Evolutionary conservation across 2,888 invertebrate species (phyloP), one percentile per base, ranked within the genome.

Genomic region (Rhodophaea formosa): DNA sequence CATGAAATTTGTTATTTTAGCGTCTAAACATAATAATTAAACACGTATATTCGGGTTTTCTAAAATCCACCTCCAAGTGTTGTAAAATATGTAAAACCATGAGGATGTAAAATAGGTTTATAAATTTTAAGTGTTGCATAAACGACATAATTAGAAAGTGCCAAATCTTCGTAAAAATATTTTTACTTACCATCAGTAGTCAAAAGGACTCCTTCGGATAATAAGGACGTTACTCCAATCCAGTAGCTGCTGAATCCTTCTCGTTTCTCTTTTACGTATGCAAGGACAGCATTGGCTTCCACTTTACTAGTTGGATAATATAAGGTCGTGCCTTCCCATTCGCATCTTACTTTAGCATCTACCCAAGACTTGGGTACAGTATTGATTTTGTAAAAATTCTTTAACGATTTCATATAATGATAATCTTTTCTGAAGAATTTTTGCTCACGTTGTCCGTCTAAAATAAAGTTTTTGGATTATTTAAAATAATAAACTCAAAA

Each of bases 391-490:
- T 87, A 88, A 57, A 86, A 88, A 58, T 77, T 75, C 3, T 74
- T 53, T 8, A 75, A 67, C 0, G 59, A 60, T 14, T 78, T 72
- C 56, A 84, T 53, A 59, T 71, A 87, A 6, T 55, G 74, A 63
- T 87, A 88, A 65, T 87, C 87, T 30, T 75, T 79, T 3, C 87
- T 77, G 60, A 86, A 88, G 62, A 80, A 80, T 53, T 73, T 77
- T 14, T 70, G 63, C 45, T 68, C 60, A 1, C 63, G 67, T 68
- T 84, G 82, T 44, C 74, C 79, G 74, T 76, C 86, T 86, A 67
- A 30, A 71, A 72, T 23, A n/a, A n/a, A n/a, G n/a, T n/a, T n/a
- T n/a, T n/a, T n/a, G n/a, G n/a, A n/a, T n/a, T n/a, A n/a, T n/a
- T n/a, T n/a, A n/a, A n/a, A n/a, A n/a, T n/a, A n/a, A n/a, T n/a